Base-by-base conservation (phyloP, 2,113 vertebrate species). In the Chlorodrepanis virens region DNA sequence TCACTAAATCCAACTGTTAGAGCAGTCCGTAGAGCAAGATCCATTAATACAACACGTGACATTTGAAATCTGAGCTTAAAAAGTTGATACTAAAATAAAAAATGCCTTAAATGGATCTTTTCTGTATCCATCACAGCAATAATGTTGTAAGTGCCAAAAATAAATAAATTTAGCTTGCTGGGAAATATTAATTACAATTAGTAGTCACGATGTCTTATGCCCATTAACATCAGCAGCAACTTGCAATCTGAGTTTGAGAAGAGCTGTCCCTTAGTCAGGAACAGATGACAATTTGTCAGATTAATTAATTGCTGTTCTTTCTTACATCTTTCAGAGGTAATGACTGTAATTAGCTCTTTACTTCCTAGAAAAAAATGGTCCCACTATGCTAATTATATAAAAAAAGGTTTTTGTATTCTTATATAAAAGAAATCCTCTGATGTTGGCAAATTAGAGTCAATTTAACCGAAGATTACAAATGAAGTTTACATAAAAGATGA, bases 271-370 rank as follows among this genome's bases (percentile, higher is more conserved):
- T 82, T 69, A 91, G 37, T 68, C 19, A 87, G 31, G 15, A 94
- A 72, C 57, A 82, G 52, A 79, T 22, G 44, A 87, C 65, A 76
- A 84, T 84, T 89, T 89, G 44, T 87, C 77, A 84, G 65, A 94
- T 89, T 92, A 95, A 96, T 87, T 91, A 94, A 96, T 65, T 89
- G 84, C 40, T 91, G 25, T 42, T 84, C 91, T 78, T 94, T 76
- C 54, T 93, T 93, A 89, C 44, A 64, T 93, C 74, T 96, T 93
- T 89, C 69, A 93, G 74, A 93, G 44, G 81, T 64, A 95, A 94
- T 91, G 77, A 94, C 53, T 76, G 69, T 89, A 94, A 97, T 95
- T 95, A 95, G 91, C 81, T 97, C 87, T 78, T 89, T 61, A 69
- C 31, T 91, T 91, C 28, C 81, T 68, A 87, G 10, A 94, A 60